Conservation (phyloP, 2,888 invertebrate genomes). For the Tipula helvola region DNA sequence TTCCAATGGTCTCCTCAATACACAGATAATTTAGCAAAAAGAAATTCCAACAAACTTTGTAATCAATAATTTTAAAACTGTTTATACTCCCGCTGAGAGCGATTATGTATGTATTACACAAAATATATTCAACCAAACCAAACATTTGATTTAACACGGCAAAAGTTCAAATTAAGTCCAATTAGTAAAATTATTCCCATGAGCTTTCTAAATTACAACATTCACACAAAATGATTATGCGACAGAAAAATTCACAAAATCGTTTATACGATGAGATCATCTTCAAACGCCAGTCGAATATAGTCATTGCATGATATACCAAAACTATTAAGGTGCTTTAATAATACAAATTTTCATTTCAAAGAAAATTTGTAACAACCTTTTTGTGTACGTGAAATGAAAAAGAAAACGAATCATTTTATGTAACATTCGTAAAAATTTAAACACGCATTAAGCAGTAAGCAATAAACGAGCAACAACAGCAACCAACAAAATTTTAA, state of each 20-base stretch:
- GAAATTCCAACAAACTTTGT: too few species aligned
- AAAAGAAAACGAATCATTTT: not conserved
- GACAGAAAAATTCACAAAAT: not conserved
- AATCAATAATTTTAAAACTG: too few species aligned
- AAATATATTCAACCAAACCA: not conserved
- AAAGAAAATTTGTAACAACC: not conserved
- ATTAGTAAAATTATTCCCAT: not conserved
- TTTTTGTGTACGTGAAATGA: not conserved
- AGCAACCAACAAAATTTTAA: too few species aligned
- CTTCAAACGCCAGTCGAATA: not conserved
- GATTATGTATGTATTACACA: not conserved
- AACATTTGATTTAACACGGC: not conserved
- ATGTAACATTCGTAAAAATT: not conserved
- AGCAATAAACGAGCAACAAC: too few species aligned
- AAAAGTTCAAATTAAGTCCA: not conserved
- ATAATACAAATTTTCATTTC: not conserved
- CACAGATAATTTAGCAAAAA: too few species aligned
- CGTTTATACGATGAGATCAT: not conserved
- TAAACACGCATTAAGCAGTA: not conserved
- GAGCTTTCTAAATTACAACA: not conserved
- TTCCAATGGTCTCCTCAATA: too few species aligned
- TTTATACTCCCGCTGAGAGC: not conserved
- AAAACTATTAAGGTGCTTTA: not conserved
- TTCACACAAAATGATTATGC: not conserved
- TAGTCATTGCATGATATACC: not conserved